Conservation (phyloP, 2,888 invertebrate species). For the Panzeria rudis region DNA sequence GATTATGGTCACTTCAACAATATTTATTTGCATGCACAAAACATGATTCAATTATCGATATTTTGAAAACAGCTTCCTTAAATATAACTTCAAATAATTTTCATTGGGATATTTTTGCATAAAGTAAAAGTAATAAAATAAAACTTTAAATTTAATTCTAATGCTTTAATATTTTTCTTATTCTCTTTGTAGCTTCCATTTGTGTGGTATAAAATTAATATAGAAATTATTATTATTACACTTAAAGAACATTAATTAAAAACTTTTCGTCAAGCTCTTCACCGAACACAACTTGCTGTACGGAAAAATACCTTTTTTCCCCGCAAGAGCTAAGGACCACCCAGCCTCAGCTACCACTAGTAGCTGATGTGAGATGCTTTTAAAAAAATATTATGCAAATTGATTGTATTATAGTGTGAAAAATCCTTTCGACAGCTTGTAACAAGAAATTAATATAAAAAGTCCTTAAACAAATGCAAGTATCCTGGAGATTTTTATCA, state of each 20-base stretch:
- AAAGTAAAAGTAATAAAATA: neutral
- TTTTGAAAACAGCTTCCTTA: too few species aligned
- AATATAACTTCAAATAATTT: too few species aligned
- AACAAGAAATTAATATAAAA: slow-evolving; percentile 41
- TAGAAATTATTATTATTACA: slow-evolving; percentile 64
- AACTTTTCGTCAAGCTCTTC: slow-evolving; percentile 56
- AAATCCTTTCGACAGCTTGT: slow-evolving; percentile 72
- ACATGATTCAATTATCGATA: too few species aligned
- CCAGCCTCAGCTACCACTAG: slow-evolving; percentile 23
- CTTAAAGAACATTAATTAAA: slow-evolving; percentile 70
- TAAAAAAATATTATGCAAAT: slow-evolving; percentile 70
- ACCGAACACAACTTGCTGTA: neutral
- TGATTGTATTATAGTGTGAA: slow-evolving; percentile 56
- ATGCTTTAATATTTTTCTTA: slow-evolving; percentile 2
- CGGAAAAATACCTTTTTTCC: slow-evolving; percentile 32
- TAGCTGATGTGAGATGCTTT: slow-evolving; percentile 21
- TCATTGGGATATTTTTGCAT: too few species aligned
- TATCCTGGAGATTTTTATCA: slow-evolving; percentile 47
- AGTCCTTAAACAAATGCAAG: slow-evolving; percentile 55
- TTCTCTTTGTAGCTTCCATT: neutral
- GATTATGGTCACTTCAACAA: too few species aligned
- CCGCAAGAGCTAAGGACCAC: slow-evolving; percentile 6
- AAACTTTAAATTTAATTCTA: slow-evolving; percentile 6
- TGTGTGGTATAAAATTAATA: slow-evolving; percentile 55
- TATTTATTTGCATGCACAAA: too few species aligned